Evolutionary conservation across 2,797 vertebrate species (phyloP).

Genomic region (Anguilla pacifica): DNA sequence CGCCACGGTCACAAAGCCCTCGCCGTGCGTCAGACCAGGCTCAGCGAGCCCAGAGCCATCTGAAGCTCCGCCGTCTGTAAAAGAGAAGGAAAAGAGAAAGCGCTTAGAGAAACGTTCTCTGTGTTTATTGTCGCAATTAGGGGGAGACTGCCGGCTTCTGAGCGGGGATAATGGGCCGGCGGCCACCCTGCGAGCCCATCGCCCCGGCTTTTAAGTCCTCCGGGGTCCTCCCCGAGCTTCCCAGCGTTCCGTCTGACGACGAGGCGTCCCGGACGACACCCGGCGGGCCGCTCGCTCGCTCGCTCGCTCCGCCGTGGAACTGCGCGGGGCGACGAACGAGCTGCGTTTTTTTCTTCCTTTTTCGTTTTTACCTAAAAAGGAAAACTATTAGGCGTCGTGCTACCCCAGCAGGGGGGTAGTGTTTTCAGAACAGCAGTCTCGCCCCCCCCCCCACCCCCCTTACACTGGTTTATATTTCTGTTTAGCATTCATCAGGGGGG

Average conservation of each 20-base stretch:
- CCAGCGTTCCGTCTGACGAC: slow-evolving; percentile 53
- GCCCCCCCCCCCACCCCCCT: background rate
- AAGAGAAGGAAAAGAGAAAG: slow-evolving; percentile 26
- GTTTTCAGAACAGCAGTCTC: background rate
- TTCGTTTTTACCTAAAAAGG: background rate
- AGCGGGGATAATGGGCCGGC: slow-evolving; percentile 57
- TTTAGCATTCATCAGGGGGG: slow-evolving; percentile 56
- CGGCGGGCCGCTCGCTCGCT: slow-evolving; percentile 34
- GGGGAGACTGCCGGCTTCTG: slow-evolving; percentile 71
- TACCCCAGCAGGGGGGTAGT: background rate
- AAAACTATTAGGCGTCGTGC: background rate
- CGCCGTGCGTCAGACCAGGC: slow-evolving; percentile 57
- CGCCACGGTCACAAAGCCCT: slow-evolving; percentile 43
- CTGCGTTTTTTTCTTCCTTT: background rate
- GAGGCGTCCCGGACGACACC: slow-evolving; percentile 45
- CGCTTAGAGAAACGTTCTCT: slow-evolving; percentile 69
- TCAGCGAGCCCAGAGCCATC: slow-evolving; percentile 51
- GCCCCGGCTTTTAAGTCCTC: slow-evolving; percentile 46
- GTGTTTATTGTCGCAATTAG: slow-evolving; percentile 70
- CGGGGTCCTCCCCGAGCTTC: slow-evolving; percentile 30
- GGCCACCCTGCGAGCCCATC: slow-evolving; percentile 52
- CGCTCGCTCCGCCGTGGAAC: background rate
- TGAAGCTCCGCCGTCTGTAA: slow-evolving; percentile 66
- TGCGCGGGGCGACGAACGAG: background rate
- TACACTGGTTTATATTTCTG: slow-evolving; percentile 55